Conservation (phyloP, 2,797 vertebrate genomes). For the Halcyon badia region DNA sequence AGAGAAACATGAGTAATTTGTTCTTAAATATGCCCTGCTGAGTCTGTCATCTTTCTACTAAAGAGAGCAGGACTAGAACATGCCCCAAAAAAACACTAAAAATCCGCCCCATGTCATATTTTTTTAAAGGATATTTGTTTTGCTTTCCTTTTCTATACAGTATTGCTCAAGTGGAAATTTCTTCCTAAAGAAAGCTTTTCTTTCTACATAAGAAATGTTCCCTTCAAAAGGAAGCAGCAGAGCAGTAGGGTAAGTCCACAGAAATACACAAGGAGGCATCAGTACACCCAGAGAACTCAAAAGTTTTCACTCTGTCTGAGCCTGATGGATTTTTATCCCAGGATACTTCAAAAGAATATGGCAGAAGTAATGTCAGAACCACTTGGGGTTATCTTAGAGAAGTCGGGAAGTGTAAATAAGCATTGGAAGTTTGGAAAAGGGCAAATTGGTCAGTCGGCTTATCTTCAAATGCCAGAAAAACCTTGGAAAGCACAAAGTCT, state of each 20-base stretch:
- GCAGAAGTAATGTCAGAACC: not conserved
- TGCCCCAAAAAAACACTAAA: not conserved
- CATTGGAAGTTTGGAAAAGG: not conserved
- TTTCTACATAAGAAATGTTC: not conserved
- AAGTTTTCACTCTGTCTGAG: not conserved
- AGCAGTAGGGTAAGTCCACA: not conserved
- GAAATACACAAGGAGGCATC: not conserved
- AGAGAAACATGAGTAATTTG: fast-evolving
- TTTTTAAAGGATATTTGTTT: not conserved
- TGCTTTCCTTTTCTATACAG: not conserved
- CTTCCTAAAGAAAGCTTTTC: not conserved
- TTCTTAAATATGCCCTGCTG: fast-evolving
- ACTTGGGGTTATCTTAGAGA: not conserved
- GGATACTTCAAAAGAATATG: not conserved
- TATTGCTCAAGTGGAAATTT: not conserved
- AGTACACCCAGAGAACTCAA: not conserved
- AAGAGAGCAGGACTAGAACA: not conserved
- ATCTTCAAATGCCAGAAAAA: not conserved
- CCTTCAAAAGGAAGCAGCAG: not conserved
- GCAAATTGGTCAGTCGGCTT: not conserved
- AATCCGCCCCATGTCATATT: fast-evolving
- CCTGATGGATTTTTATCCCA: not conserved
- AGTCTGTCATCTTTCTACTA: not conserved
- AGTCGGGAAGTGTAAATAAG: not conserved
- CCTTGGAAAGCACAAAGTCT: not conserved